Base-by-base conservation (phyloP, 2,888 invertebrate species). In the Cheilosia urbana region DNA sequence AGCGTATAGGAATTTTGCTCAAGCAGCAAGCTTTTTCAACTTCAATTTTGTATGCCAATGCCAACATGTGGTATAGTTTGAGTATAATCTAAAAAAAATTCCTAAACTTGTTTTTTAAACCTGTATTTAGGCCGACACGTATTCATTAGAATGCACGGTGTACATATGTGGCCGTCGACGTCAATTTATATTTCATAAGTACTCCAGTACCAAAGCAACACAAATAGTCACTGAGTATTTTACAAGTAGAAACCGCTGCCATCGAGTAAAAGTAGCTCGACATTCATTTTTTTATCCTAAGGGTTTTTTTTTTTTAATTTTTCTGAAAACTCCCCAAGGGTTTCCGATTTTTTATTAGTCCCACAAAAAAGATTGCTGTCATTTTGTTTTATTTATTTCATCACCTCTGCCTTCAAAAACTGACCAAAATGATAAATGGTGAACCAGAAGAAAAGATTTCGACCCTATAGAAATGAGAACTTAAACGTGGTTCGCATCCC, bases 351-450 rank as follows among this genome's bases (percentile, higher is more conserved):
- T 79, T 78, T 57, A 55, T 24, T 19, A 27, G 7, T 19, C 34
- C 57, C 62, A 75, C 69, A 78, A 80, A 75, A 66, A 27, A 68
- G 40, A 60, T 68, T 45, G 34, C 30, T 62, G 60, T 21, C 68
- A 79, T 63, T 72, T 73, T 79, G 57, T 71, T 71, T 62, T 71
- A 69, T 73, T 47, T 60, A 60, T 80, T 62, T 80, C 69, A 80
- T 63, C 84, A 76, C 76, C 69, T 47, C 47, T 53, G 15, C 37
- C 30, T 30, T 62, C 40, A 62, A 76, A 78, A 71, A 78, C 65
- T 79, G 79, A 76, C 84, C 80, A 51, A 85, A 85, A 81, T 85
- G 84, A 85, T 85, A 71, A 76, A 85, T 85, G 80, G 65, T 55
- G 27, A 49, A 42, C 40, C 57, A 77, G 30, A 45, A 30, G 13